Percentiles rank a stretch among this genome's conserved stretches.
Conservation (phyloP, 2,113 vertebrate species). For the Lepisosteus osseus region DNA sequence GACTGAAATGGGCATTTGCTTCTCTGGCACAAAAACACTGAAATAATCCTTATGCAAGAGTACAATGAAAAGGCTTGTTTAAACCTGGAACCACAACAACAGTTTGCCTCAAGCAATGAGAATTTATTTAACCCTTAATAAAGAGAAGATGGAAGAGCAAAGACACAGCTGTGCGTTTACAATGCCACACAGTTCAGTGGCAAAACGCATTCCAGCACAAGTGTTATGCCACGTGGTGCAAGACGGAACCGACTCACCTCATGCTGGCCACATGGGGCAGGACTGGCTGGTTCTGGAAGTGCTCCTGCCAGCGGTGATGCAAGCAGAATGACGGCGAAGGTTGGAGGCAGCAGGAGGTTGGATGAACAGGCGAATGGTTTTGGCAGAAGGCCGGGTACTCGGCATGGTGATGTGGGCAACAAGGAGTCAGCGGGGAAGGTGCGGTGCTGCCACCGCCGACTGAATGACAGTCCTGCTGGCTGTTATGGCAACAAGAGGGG, state of each 20-base stretch:
- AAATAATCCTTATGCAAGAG: neutral
- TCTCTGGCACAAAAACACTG: neutral
- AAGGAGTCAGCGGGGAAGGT: constrained; percentile 52
- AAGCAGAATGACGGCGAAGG: constrained; percentile 71
- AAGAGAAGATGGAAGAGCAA: no score
- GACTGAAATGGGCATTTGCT: neutral
- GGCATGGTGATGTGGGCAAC: constrained; percentile 57
- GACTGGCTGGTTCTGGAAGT: constrained; percentile 79
- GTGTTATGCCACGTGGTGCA: neutral
- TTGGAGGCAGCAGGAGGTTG: constrained; percentile 73
- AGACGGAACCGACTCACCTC: constrained; percentile 65
- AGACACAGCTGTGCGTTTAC: no score
- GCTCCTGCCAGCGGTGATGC: constrained; percentile 85
- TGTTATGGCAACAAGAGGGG: constrained; percentile 63
- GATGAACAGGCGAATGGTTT: constrained; percentile 63
- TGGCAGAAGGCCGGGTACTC: constrained; percentile 71
- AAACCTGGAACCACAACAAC: neutral
- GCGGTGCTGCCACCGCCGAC: constrained; percentile 44
- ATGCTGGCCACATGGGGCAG: constrained; percentile 62
- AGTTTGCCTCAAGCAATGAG: no score
- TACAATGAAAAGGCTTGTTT: constrained; percentile 1
- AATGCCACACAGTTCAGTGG: no score
- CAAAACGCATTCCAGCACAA: no score
- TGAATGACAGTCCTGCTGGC: constrained; percentile 69
- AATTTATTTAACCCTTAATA: no score